Evolutionary conservation across 2,888 invertebrate genomes (phyloP).

Genomic region (Tethea ocularis): DNA sequence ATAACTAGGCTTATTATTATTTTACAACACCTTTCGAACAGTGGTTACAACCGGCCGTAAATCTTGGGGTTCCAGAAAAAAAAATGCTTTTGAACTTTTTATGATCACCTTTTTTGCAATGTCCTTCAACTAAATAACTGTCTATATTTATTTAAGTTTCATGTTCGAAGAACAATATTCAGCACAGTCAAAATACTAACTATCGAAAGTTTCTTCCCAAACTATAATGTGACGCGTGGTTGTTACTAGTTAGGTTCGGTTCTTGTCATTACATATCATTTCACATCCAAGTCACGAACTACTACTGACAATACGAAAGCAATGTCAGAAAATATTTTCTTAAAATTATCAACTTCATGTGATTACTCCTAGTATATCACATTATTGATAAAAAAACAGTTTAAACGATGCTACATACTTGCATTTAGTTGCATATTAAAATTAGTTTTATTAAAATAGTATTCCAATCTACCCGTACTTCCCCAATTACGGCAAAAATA

Average conservation of each 20-base stretch:
- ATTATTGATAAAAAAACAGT: too few relatives aligned
- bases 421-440: too few relatives aligned
- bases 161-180: background rate
- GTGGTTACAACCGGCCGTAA: slow-evolving; percentile 1
- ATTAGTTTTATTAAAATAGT: too few relatives aligned
- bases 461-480: too few relatives aligned
- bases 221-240: background rate
- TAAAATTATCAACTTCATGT: background rate
- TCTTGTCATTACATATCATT: background rate
- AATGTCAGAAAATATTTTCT: background rate
- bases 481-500: too few relatives aligned
- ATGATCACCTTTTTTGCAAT: background rate
- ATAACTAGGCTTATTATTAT: slow-evolving; percentile 6
- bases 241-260: background rate
- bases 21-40: slow-evolving; percentile 4
- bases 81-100: background rate
- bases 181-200: background rate
- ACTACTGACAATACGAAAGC: background rate
- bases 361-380: too few relatives aligned
- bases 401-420: too few relatives aligned
- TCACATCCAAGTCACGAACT: background rate
- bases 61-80: background rate
- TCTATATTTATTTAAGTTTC: too few relatives aligned
- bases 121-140: too few relatives aligned
- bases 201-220: background rate